Percentiles rank a stretch among this genome's conserved stretches.
Conservation (phyloP, 2,797 vertebrate species). For the Protonibea diacanthus region DNA sequence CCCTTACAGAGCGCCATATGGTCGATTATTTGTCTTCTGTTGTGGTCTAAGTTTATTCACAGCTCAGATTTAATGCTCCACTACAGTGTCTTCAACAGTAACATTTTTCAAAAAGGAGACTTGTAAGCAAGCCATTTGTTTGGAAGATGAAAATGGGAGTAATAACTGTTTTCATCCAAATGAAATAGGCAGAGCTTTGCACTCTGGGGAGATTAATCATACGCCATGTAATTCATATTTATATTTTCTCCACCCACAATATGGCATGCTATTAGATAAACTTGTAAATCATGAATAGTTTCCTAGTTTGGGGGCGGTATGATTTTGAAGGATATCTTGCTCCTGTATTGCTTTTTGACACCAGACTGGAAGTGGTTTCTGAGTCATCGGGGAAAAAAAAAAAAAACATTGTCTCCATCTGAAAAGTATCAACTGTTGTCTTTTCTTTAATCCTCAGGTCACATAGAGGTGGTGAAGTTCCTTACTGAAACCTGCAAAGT, state of each 20-base stretch:
- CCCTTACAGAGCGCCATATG: conserved; percentile 50
- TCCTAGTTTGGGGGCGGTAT: not conserved
- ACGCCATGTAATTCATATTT: conserved; percentile 13
- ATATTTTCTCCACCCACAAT: conserved; percentile 9
- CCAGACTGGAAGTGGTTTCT: not conserved
- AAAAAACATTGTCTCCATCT: not conserved
- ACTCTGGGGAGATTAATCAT: conserved; percentile 20
- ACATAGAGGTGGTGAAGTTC: conserved; percentile 88
- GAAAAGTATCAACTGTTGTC: not conserved
- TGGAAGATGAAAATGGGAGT: conserved; percentile 32
- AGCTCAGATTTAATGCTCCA: conserved; percentile 38
- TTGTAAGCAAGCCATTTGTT: conserved; percentile 48
- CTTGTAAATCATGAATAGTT: not conserved
- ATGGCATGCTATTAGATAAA: not conserved
- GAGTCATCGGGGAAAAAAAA: not conserved
- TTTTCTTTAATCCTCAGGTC: conserved; percentile 80
- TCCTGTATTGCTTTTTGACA: not conserved
- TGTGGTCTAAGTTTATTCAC: conserved; percentile 39
- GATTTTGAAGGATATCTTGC: not conserved
- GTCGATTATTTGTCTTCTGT: conserved; percentile 47
- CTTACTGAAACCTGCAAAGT: conserved; percentile 89
- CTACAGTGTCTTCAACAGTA: conserved; percentile 13
- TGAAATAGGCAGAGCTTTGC: conserved; percentile 25
- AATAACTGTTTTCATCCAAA: conserved; percentile 44
- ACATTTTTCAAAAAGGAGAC: conserved; percentile 31